Evolutionary conservation across 2,113 vertebrate genomes (phyloP).

Genomic region (Amphilophus citrinellus): DNA sequence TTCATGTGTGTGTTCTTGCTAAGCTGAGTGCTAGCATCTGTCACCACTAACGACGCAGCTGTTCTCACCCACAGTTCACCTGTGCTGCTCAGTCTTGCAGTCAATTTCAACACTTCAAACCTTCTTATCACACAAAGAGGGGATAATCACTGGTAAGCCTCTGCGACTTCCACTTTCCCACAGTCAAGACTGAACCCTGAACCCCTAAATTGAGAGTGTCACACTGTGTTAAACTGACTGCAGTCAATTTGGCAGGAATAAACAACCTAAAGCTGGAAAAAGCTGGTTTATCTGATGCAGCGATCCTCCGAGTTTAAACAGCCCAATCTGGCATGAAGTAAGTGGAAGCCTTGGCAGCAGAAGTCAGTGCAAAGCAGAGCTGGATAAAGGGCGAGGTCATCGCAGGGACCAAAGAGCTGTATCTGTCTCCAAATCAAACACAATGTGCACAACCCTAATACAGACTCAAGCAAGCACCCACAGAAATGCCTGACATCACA

Average conservation of each 20-base stretch:
- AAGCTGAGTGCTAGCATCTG: constrained; percentile 33
- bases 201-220: not conserved
- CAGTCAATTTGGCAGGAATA: not conserved
- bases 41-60: constrained; percentile 21
- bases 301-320: not conserved
- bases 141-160: constrained; percentile 4
- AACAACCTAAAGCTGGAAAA: not conserved
- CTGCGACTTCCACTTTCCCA: constrained; percentile 4
- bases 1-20: not conserved
- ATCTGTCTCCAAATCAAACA: not conserved
- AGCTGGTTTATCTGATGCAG: not conserved
- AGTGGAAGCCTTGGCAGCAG: not conserved
- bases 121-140: constrained; percentile 15
- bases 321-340: not conserved
- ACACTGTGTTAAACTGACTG: not conserved
- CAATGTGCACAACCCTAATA: not conserved
- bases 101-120: not conserved
- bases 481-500: not conserved
- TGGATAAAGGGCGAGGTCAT: not conserved
- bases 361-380: not conserved
- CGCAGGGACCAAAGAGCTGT: not conserved
- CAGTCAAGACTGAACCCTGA: not conserved
- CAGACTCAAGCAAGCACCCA: not conserved
- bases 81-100: not conserved
- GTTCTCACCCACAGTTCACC: constrained; percentile 26